Evolutionary conservation across 1,140 invertebrate species (phyloP).

Genomic region (Patella vulgata): DNA sequence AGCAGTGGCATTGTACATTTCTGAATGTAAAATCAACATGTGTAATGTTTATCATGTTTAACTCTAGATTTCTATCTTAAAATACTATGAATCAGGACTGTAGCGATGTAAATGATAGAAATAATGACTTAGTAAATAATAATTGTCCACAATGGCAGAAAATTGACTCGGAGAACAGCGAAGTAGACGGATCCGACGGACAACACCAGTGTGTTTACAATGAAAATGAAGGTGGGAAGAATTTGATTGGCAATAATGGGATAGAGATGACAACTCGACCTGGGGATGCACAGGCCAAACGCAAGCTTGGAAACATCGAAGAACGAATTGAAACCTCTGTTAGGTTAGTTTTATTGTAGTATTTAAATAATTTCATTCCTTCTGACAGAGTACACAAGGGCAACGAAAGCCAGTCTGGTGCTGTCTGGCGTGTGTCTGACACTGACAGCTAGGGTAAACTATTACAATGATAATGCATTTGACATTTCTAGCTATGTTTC

Average conservation of each 20-base stretch:
- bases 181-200: slow-evolving; percentile 10
- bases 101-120: slow-evolving; percentile 8
- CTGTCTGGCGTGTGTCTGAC: no score
- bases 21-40: slow-evolving; percentile 31
- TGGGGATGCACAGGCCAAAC: slow-evolving; percentile 17
- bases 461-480: no score
- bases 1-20: slow-evolving; percentile 13
- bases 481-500: no score
- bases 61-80: slow-evolving; percentile 12
- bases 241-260: slow-evolving; percentile 13
- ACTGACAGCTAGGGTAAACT: no score
- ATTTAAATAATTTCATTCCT: no score
- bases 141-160: slow-evolving; percentile 14
- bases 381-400: no score
- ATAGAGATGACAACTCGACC: slow-evolving; percentile 13
- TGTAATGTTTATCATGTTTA: slow-evolving; percentile 28
- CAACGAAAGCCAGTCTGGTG: no score
- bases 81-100: slow-evolving; percentile 21
- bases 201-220: slow-evolving; percentile 24
- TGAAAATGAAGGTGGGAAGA: slow-evolving; percentile 2
- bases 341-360: no score
- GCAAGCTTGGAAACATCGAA: slow-evolving; percentile 32
- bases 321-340: slow-evolving; percentile 40
- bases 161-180: slow-evolving; percentile 5
- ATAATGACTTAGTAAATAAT: slow-evolving; percentile 20